phyloP scores from a whole-genome alignment of 2,113 vertebrate genomes.

The Orycteropus afer region DNA sequence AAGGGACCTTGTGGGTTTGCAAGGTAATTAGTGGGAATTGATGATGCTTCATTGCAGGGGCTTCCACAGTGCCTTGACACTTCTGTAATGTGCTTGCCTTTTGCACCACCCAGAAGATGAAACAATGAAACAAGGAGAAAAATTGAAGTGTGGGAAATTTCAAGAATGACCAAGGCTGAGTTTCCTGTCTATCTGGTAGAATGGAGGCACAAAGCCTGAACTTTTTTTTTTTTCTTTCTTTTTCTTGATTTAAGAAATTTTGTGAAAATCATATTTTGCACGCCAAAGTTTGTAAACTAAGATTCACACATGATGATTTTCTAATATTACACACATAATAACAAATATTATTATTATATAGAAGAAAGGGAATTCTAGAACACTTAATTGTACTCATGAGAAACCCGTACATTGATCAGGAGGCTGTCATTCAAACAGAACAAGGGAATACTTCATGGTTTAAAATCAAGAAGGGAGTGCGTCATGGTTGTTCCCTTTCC shows the following conservation, averaged over 20 bases:
- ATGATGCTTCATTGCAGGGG: not conserved
- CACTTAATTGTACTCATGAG: too few species aligned
- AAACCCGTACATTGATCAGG: too few species aligned
- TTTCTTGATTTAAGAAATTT: not conserved
- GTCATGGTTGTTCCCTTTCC: too few species aligned
- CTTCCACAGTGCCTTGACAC: not conserved
- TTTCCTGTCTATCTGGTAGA: not conserved
- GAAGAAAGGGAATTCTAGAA: too few species aligned
- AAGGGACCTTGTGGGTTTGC: rapidly evolving
- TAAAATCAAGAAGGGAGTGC: too few species aligned
- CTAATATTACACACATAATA: too few species aligned
- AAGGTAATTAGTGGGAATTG: not conserved
- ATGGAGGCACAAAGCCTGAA: not conserved
- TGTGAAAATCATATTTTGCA: not conserved
- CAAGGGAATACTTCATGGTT: too few species aligned
- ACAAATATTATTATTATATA: too few species aligned
- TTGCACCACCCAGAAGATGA: not conserved
- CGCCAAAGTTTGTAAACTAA: not conserved
- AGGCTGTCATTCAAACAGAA: too few species aligned
- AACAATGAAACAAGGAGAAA: not conserved
- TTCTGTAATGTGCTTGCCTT: not conserved
- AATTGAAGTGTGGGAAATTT: not conserved
- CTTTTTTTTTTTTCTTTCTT: not conserved
- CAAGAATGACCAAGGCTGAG: not conserved
- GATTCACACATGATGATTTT: not conserved